phyloP scores from a whole-genome alignment of 2,888 invertebrate genomes.

The Rhimphoctona megacephalus region DNA sequence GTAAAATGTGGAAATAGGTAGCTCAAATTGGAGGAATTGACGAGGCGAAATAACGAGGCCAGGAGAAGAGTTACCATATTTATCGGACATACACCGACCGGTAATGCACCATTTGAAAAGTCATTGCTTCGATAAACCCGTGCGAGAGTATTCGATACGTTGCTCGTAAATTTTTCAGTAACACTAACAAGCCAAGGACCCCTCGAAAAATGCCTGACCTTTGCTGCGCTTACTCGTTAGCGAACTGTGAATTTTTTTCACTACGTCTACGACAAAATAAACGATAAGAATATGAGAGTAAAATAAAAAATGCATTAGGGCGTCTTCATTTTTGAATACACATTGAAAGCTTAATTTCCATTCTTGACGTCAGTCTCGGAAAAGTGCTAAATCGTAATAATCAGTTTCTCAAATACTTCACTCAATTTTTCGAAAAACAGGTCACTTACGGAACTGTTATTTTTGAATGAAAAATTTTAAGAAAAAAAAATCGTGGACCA shows the following conservation, averaged over 20 bases:
- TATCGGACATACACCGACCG: conserved; percentile 2
- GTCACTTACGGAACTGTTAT: neutral
- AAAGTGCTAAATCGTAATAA: neutral
- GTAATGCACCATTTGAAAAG: conserved; percentile 29
- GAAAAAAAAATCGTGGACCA: neutral
- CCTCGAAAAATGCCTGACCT: conserved; percentile 7
- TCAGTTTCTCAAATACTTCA: neutral
- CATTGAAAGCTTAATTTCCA: neutral
- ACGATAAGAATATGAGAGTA: neutral
- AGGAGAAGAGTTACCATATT: conserved; percentile 7
- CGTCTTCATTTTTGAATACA: neutral
- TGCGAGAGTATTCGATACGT: conserved; percentile 33
- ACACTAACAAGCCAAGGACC: conserved; percentile 6
- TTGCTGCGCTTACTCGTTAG: conserved; percentile 43
- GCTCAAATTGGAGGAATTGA: neutral
- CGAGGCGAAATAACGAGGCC: conserved; percentile 40
- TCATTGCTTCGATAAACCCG: conserved; percentile 44
- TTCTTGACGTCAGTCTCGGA: neutral
- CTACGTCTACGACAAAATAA: neutral
- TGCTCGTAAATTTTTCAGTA: conserved; percentile 25
- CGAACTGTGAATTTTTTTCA: conserved; percentile 33
- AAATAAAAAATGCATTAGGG: conserved; percentile 11
- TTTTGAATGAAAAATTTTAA: neutral
- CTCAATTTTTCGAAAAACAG: neutral
- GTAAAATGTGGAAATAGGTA: neutral